Base-by-base conservation (phyloP, 2,113 vertebrate genomes). In the Lepus europaeus region DNA sequence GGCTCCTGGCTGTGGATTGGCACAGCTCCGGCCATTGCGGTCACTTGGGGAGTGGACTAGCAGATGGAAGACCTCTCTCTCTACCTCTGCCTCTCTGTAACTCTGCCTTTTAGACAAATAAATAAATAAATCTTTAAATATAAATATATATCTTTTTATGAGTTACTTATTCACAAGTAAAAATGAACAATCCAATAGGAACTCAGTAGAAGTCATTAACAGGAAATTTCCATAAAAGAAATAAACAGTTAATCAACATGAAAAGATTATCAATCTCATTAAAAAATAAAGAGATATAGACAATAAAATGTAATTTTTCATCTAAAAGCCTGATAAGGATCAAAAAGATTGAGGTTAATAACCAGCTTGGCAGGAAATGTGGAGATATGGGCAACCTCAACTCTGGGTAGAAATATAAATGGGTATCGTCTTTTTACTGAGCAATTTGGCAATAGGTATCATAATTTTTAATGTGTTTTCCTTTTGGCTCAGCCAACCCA, bases 221-320 rank as follows among this genome's bases (percentile, higher is more conserved):
- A 89, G 39, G 39, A 39, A 78, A 14, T 92, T 96, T 94, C 31
- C 64, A 91, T 66, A 86, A 91, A 95, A 95, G 19, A 59, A 59
- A 16, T 17, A 59, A 73, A 95, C 85, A 56, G 27, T 36, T 84
- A 94, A 74, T 87, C 84, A 89, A 91, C 83, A 95, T 56, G 31
- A 87, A 92, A 73, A 90, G n/a, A 90, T 90, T 92, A 80, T 53
- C 82, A 49, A 36, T 73, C 29, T 90, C 22, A 95, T 31, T 90
- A 22, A 76, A 96, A 84, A 95, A 69, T 89, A 94, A 82, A 56
- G 74, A 81, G 88, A 36, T 9, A 53, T 27, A 86, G 45, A 51
- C 31, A 89, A 82, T 19, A 74, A 91, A 95, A 90, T 84, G 39
- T 23, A 19, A 78, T 31, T 95, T 96, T 93, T 89, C 68, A 90